These are phyloP conservation scores for Drosophila arawakana DNA, from an alignment of 1,140 invertebrate genomes.

Conservation along the genomic window DNA sequence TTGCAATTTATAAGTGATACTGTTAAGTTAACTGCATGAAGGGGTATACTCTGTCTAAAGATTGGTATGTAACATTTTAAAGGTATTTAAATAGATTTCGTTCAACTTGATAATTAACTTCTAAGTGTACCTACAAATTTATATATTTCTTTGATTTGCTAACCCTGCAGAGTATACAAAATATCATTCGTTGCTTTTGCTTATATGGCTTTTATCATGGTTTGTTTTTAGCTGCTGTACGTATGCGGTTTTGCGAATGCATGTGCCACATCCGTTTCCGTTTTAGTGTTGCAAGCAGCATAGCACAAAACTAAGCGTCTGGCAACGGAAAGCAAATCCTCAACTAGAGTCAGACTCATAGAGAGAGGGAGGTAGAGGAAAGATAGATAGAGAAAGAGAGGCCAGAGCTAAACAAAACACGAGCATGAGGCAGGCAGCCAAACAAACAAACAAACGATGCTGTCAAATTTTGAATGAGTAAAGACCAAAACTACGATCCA, in stretches of 20 bases:
- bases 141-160: background rate
- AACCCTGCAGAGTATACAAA: conserved; percentile 12
- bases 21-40: background rate
- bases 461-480: conserved; percentile 83
- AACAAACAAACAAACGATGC: conserved; percentile 78
- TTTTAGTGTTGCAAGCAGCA: conserved; percentile 54
- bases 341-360: conserved; percentile 7
- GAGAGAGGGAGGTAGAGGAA: background rate
- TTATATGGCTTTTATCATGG: conserved; percentile 7
- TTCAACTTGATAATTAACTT: no score
- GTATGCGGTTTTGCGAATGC: conserved; percentile 67
- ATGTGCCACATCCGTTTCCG: conserved; percentile 79
- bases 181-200: background rate
- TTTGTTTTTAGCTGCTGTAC: conserved; percentile 43
- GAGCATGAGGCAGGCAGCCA: conserved; percentile 22
- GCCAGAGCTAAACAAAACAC: conserved; percentile 22
- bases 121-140: no score
- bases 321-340: conserved; percentile 25
- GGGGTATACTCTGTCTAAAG: background rate
- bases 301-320: conserved; percentile 51
- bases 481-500: conserved; percentile 77
- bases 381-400: no score
- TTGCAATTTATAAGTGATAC: conserved; percentile 51
- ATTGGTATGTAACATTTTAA: background rate
- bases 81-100: no score